A percentile compares a stretch with the other conserved stretches of the same genome.
Conservation (phyloP, 2,113 vertebrate genomes). For the Forbesichthys papilliferus region DNA sequence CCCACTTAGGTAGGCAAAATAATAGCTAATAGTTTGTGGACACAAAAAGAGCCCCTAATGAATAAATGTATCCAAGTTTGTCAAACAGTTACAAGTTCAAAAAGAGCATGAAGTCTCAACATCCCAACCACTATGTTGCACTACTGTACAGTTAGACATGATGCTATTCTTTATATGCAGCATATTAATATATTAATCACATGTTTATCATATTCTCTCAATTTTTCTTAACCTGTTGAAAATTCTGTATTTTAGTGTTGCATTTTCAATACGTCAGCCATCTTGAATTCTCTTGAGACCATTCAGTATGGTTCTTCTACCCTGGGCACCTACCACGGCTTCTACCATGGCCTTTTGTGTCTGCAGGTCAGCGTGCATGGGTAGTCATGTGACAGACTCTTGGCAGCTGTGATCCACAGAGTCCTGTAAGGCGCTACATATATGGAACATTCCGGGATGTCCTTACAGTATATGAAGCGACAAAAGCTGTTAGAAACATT, state of each 20-base stretch:
- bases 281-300: neutral
- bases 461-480: conserved; percentile 35
- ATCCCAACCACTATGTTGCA: conserved; percentile 33
- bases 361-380: conserved; percentile 54
- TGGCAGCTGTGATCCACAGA: conserved; percentile 53
- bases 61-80: conserved; percentile 30
- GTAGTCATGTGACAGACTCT: conserved; percentile 38
- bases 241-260: conserved; percentile 11
- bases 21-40: conserved; percentile 8
- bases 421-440: conserved; percentile 14
- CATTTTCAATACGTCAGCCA: conserved; percentile 9
- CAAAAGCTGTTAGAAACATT: conserved; percentile 77
- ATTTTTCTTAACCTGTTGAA: conserved; percentile 2
- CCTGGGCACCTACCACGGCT: conserved; percentile 13
- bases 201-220: neutral
- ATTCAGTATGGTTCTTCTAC: neutral
- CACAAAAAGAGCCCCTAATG: conserved; percentile 40
- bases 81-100: conserved; percentile 56
- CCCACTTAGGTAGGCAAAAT: conserved; percentile 7
- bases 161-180: neutral
- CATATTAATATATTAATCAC: too few species aligned
- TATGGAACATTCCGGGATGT: conserved; percentile 35
- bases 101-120: conserved; percentile 47
- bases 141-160: neutral
- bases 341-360: conserved; percentile 20